Evolutionary conservation across 2,797 vertebrate genomes (phyloP), one percentile per base, ranked within the genome.

Genomic region (Synaphobranchus kaupii): DNA sequence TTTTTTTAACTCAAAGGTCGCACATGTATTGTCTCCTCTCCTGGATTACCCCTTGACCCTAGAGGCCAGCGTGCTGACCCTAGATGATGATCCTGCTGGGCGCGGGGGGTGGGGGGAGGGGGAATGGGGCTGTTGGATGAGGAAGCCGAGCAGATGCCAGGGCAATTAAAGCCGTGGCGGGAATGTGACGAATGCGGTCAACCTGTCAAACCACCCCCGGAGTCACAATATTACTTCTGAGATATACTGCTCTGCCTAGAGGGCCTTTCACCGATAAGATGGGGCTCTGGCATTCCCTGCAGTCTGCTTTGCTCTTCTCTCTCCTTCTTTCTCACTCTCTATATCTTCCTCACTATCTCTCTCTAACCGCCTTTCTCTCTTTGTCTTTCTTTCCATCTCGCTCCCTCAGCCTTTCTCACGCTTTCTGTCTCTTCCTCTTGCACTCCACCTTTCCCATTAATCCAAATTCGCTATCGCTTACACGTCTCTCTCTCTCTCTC

Each of bases 151-250:
- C 96, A 97, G 95, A 96, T 97, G 96, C 95, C 92, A 88, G 93
- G 93, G 95, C 94, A 95, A 95, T 96, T 96, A 96, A 96, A 96
- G 93, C 90, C 89, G 94, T 90, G 87, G 80, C 91, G 91, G 94
- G 95, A 96, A 96, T 96, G 95, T 95, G 94, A 96, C 93, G 93
- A 97, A 96, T 96, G 96, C 91, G 93, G 94, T 95, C 95, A 95
- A 95, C 95, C 95, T 96, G 95, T 96, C 96, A 96, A 95, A 95
- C 92, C 93, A 89, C 91, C 95, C 95, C 95, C 92, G 92, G 93
- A 95, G 95, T 95, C 94, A 93, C 93, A 86, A 93, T 94, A 94
- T 95, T 96, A 95, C 94, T 94, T 94, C 91, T 86, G 91, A 96
- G 95, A 97, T 96, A 95, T 96, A 96, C 93, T 93, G 95, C 92